A percentile compares a stretch with the other conserved stretches of the same genome.
Conservation (phyloP, 2,113 vertebrate genomes). For the Myotis yumanensis region DNA sequence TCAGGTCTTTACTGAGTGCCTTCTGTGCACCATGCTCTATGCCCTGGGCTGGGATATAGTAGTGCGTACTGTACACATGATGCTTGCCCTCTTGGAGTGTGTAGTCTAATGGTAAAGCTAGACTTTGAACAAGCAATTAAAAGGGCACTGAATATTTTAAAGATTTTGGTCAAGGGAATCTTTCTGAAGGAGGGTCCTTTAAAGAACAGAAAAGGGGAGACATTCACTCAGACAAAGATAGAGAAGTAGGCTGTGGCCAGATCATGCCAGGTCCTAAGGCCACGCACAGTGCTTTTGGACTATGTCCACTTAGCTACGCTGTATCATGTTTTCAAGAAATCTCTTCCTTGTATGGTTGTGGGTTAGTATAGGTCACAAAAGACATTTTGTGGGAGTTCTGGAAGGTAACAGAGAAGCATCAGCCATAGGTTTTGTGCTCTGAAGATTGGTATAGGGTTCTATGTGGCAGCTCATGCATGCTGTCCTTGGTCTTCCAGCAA, state of each 20-base stretch:
- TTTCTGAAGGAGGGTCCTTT: conserved; percentile 26
- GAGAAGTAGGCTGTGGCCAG: background rate
- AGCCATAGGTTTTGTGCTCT: background rate
- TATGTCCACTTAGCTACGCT: background rate
- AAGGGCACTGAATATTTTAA: conserved; percentile 3
- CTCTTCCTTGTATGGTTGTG: background rate
- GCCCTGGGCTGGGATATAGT: background rate
- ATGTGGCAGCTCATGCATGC: accelerated
- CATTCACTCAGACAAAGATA: background rate
- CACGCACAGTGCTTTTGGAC: background rate
- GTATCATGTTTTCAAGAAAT: background rate
- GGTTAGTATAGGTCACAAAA: background rate
- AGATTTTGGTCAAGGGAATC: background rate
- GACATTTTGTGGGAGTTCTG: background rate
- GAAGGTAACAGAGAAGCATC: background rate
- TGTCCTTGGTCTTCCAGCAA: background rate
- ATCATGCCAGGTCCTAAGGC: background rate
- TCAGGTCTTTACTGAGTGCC: background rate
- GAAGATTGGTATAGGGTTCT: background rate
- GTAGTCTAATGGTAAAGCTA: background rate
- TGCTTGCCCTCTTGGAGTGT: background rate
- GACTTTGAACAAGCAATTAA: background rate
- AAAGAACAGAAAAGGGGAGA: background rate
- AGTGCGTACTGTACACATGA: too few species aligned
- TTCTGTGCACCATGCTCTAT: background rate